Evolutionary conservation across 2,797 vertebrate genomes (phyloP), one percentile per base, ranked within the genome.

Genomic region (Pipistrellus kuhlii): DNA sequence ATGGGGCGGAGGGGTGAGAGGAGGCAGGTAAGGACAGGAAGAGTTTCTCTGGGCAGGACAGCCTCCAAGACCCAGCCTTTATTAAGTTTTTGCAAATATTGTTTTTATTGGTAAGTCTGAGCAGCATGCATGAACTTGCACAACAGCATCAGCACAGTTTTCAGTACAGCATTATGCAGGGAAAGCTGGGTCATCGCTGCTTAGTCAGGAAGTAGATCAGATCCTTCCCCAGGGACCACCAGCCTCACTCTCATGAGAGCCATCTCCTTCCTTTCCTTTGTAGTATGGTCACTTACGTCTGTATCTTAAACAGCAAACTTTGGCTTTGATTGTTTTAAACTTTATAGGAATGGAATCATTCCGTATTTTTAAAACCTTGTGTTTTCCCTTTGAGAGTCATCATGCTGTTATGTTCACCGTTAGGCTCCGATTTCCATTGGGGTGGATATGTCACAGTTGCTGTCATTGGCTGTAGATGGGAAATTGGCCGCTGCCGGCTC

Each of bases 391-490:
- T 27, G 53, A 51, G 77, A 55, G 48, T n/a, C 46, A 17, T 18
- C n/a, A 0, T 2, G 2, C 23, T 6, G 14, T 17, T 38, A 21
- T 4, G 25, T 15, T 38, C 30, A 44, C 46, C 27, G 18, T n/a
- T 6, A 14, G 46, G 62, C 46, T 6, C 76, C 44, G 69, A 44
- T 44, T 71, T 32, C 72, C 59, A 8, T 3, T 3, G 30, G 3
- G 8, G 25, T 17, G 85, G 35, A 5, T 13, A 20, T 2, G 32
- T 4, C 64, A 2, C 14, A 3, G 6, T 13, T 6, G 44, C 25
- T 66, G n/a, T 44, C 81, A 48, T 35, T 10, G n/a, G n/a, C 57
- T 62, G 72, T 21, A 10, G 72, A 2, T 44, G 66, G 64, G 35
- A n/a, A 23, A 7, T 14, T 41, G 72, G 77, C 83, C 2, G 23